Conservation (phyloP, 1,140 invertebrate genomes). For the Dendroctonus valens region DNA sequence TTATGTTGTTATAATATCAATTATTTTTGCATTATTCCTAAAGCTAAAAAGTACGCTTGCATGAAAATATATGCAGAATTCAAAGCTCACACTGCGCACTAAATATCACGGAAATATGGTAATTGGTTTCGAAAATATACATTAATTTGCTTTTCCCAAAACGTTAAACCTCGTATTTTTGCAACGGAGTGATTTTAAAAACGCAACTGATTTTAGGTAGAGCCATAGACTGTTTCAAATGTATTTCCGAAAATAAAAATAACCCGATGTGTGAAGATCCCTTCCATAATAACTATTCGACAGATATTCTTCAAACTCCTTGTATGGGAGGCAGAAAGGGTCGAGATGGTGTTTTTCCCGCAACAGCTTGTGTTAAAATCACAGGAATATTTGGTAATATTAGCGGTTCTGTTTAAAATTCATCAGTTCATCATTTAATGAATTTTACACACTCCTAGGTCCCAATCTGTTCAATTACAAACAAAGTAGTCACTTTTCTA, state of each 20-base stretch:
- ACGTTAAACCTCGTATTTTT: too few relatives aligned
- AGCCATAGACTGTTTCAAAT: constrained; percentile 92
- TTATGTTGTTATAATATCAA: too few relatives aligned
- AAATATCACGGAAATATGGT: too few relatives aligned
- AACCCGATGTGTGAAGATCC: constrained; percentile 92
- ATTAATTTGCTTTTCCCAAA: neutral
- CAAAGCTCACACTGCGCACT: neutral
- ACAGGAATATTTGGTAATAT: constrained; percentile 76
- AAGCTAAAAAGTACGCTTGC: neutral
- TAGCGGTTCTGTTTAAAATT: neutral
- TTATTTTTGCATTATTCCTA: neutral
- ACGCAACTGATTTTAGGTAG: constrained; percentile 27
- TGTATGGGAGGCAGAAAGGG: constrained; percentile 92
- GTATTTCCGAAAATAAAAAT: constrained; percentile 85
- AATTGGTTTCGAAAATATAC: neutral
- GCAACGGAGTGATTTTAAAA: neutral
- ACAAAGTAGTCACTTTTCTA: too few relatives aligned
- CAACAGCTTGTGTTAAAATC: constrained; percentile 95
- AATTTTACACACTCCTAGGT: too few relatives aligned
- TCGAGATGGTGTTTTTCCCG: constrained; percentile 90
- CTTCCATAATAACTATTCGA: constrained; percentile 91
- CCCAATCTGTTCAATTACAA: too few relatives aligned
- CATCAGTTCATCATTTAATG: too few relatives aligned
- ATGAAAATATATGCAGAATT: neutral
- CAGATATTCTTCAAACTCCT: constrained; percentile 80